phyloP scores from a whole-genome alignment of 2,113 vertebrate species.

The Chaenogobius annularis region DNA sequence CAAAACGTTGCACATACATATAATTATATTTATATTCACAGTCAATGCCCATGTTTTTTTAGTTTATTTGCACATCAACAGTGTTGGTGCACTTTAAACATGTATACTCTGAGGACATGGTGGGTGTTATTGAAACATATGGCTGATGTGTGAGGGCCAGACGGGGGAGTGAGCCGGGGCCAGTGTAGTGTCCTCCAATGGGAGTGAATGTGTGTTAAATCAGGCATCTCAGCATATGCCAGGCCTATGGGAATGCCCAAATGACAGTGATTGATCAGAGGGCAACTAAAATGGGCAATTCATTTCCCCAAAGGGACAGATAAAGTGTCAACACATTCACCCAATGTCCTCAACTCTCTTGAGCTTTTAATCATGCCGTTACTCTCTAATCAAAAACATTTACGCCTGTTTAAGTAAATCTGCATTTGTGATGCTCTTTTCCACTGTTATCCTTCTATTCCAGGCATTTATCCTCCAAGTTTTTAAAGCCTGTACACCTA shows the following conservation, averaged over 20 bases:
- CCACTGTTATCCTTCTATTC: too few species aligned
- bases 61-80: background rate
- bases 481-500: too few species aligned
- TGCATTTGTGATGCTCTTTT: too few species aligned
- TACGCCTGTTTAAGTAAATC: too few species aligned
- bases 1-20: too few species aligned
- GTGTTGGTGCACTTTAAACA: background rate
- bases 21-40: too few species aligned
- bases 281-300: background rate
- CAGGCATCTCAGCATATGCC: slow-evolving; percentile 1
- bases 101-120: background rate
- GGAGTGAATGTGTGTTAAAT: slow-evolving; percentile 2
- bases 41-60: background rate
- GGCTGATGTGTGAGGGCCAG: background rate
- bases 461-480: too few species aligned
- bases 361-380: too few species aligned
- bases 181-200: background rate
- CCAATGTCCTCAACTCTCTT: background rate
- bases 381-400: too few species aligned
- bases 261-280: slow-evolving; percentile 6
- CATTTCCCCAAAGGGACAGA: background rate
- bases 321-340: too few species aligned
- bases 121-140: background rate
- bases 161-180: background rate
- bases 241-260: background rate